Base-by-base conservation (phyloP, 2,797 vertebrate genomes). In the Poecilia velifera region DNA sequence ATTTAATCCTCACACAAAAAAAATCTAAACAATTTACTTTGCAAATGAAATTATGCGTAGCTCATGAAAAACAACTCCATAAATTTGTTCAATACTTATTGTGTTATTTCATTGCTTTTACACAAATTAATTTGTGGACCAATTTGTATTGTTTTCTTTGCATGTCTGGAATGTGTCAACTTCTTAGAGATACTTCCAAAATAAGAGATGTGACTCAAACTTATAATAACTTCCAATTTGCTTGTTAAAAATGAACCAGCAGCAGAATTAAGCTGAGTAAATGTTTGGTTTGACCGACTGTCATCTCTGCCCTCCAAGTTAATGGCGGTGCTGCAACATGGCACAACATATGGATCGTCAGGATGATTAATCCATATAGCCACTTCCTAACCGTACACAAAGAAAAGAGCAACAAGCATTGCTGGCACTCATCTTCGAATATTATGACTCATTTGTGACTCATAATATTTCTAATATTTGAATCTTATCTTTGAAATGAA, bases 381-480 rank as follows among this genome's bases (percentile, higher is more conserved):
- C 20, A 66, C 73, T 72, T 76, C 9, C 77, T 55, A 71, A 34
- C 36, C 64, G 20, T 68, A 62, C 57, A 62, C 2, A 68, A 74
- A 72, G 47, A 73, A 77, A 76, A 34, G 31, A 80, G 75, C 49
- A 51, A 4, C 62, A 39, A 72, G 34, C 57, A 49, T 46, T 79
- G 59, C 14, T 59, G 77, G 57, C 10, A 47, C 25, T 68, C 79
- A 82, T 81, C 76, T 25, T 14, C 72, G 62, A 79, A 78, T 51
- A 59, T 66, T 66, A 79, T 78, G 80, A 86, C 59, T 80, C 49
- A 45, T 49, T 16, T 20, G 9, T 85, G 79, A 80, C 20, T 86
- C 78, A 78, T 43, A 47, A 16, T 77, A 55, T 72, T 73, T 79
- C 36, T 62, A 3, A 81, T 74, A 57, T 74, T 71, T 70, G 55